Percentiles rank a stretch among this genome's conserved stretches.
phyloP scores from a whole-genome alignment of 2,797 vertebrate genomes.

The Prunella strophiata region DNA sequence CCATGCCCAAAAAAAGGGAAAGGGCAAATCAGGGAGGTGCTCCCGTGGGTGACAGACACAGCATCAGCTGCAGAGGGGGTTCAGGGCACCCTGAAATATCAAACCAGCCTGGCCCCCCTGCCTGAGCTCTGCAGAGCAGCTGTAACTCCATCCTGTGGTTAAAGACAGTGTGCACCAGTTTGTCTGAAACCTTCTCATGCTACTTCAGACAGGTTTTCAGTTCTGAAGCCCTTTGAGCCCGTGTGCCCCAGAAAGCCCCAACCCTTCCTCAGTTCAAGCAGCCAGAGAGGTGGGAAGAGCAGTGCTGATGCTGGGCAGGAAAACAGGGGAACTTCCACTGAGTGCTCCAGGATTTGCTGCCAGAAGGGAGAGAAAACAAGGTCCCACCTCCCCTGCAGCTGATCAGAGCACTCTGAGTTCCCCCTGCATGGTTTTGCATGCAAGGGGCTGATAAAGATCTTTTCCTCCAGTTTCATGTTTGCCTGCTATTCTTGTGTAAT shows the following conservation, averaged over 20 bases:
- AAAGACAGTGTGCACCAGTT: rapidly evolving
- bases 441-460: constrained; percentile 55
- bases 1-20: not conserved
- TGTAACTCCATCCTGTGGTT: rapidly evolving
- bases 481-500: constrained; percentile 48
- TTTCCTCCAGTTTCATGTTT: constrained; percentile 49
- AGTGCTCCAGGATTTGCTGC: not conserved
- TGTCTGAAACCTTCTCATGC: not conserved
- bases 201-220: not conserved
- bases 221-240: not conserved
- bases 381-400: constrained; percentile 5
- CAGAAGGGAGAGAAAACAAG: not conserved
- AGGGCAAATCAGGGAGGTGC: not conserved
- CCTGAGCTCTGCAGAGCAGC: not conserved
- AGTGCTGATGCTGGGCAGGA: not conserved
- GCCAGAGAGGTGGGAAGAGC: not conserved
- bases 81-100: not conserved
- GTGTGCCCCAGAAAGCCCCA: not conserved
- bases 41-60: rapidly evolving
- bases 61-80: not conserved
- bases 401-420: not conserved
- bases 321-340: not conserved
- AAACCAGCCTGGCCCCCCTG: not conserved
- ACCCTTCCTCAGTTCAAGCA: not conserved
- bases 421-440: constrained; percentile 5